Evolutionary conservation across 2,888 invertebrate species (phyloP), one percentile per base, ranked within the genome.

Genomic region (Troides aeacus): DNA sequence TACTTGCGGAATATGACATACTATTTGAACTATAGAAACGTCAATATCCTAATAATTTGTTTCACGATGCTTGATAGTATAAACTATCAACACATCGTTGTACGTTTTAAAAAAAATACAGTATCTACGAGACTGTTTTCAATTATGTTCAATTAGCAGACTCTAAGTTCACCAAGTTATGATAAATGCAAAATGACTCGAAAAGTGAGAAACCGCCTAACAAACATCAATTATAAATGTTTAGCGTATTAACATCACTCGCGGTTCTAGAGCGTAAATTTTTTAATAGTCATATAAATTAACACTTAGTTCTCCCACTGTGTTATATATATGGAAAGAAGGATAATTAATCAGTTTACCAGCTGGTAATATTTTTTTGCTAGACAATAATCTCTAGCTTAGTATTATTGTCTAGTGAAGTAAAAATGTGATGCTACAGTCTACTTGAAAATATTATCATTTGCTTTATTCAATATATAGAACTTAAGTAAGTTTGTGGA

Each of bases 61-160:
- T 53, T 18, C 5, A n/a, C n/a, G 18, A n/a, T 53, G 53, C 4
- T 21, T 21, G 21, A 21, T 21, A 21, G 21, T 21, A 21, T 21
- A 21, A 21, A n/a, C 18, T 5, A n/a, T 18, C n/a, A n/a, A 53
- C n/a, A 7, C 53, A n/a, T 53, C 5, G 5, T 4, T 53, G 5
- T n/a, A 1, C 7, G n/a, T n/a, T 53, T n/a, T 18, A 6, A 18
- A 53, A 53, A 53, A 53, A 6, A 53, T 53, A 53, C 4, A n/a
- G 18, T 53, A n/a, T 3, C 1, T 53, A 6, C 15, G 18, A 53
- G 15, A 12, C 53, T 1, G 64, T 36, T 64, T 39, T 36, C 62
- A 68, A 59, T 59, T 65, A 65, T 46, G 1, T 12, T n/a, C 59
- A 46, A 46, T 63, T 59, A 68, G 59, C 18, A 21, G 4, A 18